Evolutionary conservation across 2,113 vertebrate genomes (phyloP).

Genomic region (Capreolus pygargus): DNA sequence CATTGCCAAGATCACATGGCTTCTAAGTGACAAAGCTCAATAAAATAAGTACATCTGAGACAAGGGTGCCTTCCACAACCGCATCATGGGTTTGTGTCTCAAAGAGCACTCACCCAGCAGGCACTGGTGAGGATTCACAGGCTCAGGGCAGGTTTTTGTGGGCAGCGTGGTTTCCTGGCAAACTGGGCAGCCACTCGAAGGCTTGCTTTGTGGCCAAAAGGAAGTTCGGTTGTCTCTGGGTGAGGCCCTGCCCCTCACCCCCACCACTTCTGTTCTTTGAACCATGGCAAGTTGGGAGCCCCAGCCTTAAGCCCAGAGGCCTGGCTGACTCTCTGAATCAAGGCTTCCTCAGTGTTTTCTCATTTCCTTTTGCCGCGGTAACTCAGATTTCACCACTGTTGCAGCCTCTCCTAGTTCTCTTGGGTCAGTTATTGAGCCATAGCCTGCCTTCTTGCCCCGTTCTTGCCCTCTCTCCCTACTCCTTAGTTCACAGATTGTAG

Average conservation of each 20-base stretch:
- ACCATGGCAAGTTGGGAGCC: neutral
- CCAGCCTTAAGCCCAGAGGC: neutral
- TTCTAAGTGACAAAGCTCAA: neutral
- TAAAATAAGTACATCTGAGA: neutral
- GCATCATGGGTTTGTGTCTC: neutral
- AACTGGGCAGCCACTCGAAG: neutral
- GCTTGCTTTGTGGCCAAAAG: neutral
- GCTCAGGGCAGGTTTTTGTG: neutral
- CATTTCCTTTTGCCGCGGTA: neutral
- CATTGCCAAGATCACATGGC: neutral
- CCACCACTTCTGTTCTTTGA: neutral
- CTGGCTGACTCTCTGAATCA: neutral
- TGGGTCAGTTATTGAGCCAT: neutral
- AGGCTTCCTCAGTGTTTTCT: neutral
- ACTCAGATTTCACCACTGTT: neutral
- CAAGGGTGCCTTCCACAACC: neutral
- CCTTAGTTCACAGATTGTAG: neutral
- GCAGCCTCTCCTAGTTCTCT: neutral
- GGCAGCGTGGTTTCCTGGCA: neutral
- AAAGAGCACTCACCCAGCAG: neutral
- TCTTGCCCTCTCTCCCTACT: neutral
- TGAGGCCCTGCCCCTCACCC: neutral
- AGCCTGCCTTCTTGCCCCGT: neutral
- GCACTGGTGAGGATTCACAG: neutral
- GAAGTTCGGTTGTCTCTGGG: neutral